Conservation (phyloP, 2,113 vertebrate genomes). For the Mesoclemmys tuberculata region DNA sequence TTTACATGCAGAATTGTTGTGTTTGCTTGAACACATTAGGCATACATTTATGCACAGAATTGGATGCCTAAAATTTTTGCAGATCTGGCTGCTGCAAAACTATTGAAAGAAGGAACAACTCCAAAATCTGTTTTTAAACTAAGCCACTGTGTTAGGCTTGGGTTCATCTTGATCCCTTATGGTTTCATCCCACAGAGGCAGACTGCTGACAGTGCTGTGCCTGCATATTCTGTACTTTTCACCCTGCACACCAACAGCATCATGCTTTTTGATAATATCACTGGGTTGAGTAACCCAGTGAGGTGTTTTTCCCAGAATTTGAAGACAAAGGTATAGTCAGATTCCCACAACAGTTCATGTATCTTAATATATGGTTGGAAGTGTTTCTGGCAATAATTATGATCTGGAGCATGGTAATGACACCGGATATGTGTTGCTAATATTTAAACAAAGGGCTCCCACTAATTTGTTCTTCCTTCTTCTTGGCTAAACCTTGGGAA, state of each 20-base stretch:
- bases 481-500: not conserved
- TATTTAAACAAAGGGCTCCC: not conserved
- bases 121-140: not conserved
- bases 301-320: not conserved
- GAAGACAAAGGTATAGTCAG: not conserved
- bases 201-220: not conserved
- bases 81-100: not conserved
- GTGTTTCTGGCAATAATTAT: not conserved
- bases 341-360: not conserved
- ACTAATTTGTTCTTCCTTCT: not conserved
- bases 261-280: not conserved
- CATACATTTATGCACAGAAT: not conserved
- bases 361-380: not conserved
- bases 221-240: not conserved
- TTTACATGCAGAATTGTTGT: too few species aligned
- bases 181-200: not conserved
- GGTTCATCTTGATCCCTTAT: not conserved
- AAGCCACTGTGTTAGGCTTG: not conserved
- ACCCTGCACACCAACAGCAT: not conserved
- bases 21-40: not conserved
- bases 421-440: not conserved
- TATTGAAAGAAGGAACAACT: not conserved
- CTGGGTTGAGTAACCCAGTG: not conserved
- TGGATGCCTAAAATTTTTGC: not conserved
- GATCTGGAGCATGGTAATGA: not conserved